Conservation (phyloP, 2,797 vertebrate species). For the Syngnathus acus region DNA sequence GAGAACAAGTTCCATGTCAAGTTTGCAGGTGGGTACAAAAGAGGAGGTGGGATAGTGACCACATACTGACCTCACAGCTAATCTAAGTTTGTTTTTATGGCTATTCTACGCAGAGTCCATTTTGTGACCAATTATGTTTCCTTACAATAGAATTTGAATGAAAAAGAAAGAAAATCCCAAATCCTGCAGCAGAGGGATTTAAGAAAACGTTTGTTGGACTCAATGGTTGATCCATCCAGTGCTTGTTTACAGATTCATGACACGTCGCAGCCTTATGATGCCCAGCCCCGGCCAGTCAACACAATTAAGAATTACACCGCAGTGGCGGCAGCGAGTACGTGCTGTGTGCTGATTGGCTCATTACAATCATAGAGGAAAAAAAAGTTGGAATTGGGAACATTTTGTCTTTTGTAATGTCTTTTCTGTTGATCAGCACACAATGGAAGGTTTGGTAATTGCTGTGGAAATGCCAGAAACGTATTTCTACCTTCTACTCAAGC, state of each 20-base stretch:
- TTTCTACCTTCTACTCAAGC: neutral
- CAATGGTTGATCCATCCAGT: neutral
- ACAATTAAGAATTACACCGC: neutral
- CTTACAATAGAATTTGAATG: neutral
- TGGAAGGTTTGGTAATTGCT: neutral
- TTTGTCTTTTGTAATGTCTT: neutral
- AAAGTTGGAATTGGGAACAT: neutral
- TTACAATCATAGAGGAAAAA: neutral
- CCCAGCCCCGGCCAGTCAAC: neutral
- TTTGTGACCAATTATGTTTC: neutral
- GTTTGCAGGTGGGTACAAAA: constrained; percentile 73
- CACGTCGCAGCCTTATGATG: neutral
- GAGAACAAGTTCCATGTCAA: constrained; percentile 84
- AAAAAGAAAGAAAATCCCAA: neutral
- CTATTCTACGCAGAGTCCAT: neutral
- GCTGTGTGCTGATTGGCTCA: neutral
- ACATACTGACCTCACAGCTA: neutral
- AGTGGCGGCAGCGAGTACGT: neutral
- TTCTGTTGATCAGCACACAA: constrained; percentile 4
- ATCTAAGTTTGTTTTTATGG: neutral
- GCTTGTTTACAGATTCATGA: neutral
- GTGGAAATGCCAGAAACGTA: constrained; percentile 3
- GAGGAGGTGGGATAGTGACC: too few relatives aligned
- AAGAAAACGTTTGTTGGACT: neutral
- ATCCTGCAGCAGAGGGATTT: neutral